phyloP scores from a whole-genome alignment of 2,113 vertebrate species.

The Miniopterus natalensis region DNA sequence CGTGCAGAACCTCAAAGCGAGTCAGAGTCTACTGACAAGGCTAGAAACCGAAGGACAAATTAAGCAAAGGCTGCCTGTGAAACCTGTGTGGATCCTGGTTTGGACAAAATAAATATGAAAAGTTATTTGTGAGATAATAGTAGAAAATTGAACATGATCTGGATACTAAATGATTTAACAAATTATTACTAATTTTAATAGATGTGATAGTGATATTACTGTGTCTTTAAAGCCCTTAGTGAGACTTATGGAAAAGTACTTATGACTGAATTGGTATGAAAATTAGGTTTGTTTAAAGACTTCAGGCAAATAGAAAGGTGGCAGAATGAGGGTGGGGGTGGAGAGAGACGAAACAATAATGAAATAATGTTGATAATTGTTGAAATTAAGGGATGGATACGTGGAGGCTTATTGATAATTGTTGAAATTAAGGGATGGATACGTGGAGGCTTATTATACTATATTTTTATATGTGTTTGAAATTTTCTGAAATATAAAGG shows the following conservation, averaged over 20 bases:
- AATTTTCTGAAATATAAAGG: not conserved
- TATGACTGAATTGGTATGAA: not conserved
- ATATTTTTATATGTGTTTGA: not conserved
- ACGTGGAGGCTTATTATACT: not conserved
- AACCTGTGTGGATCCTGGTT: not conserved
- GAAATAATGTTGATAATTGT: not conserved
- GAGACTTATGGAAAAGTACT: not conserved
- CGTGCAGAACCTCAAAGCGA: rapidly evolving
- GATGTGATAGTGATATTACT: too few species aligned
- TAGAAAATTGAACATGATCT: not conserved
- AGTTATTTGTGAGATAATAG: not conserved
- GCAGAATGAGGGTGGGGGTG: not conserved
- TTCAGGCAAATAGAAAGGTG: not conserved
- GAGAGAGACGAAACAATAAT: not conserved
- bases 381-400: not conserved
- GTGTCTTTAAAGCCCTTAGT: not conserved
- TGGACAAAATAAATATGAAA: not conserved
- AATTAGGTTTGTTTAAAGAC: not conserved
- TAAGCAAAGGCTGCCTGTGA: not conserved
- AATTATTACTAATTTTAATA: not conserved
- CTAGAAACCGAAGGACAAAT: not conserved
- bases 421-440: not conserved
- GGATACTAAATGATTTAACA: not conserved
- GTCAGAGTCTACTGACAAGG: too few species aligned
- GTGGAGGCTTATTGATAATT: not conserved